Evolutionary conservation across 1,140 invertebrate genomes (phyloP).

Genomic region (Danaus melanippus): DNA sequence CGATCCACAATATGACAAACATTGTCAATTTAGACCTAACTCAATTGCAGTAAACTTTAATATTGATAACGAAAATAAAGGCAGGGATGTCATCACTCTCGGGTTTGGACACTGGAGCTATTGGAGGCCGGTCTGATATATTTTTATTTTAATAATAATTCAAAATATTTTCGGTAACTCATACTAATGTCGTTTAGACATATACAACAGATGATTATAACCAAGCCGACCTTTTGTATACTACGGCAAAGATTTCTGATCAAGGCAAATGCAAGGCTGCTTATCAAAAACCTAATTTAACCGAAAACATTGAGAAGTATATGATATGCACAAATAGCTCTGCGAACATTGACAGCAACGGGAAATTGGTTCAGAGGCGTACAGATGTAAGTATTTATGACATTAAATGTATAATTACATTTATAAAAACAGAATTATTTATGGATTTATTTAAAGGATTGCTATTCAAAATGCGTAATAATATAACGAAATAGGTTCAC

Average conservation of each 20-base stretch:
- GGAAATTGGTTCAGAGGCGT: constrained; percentile 3
- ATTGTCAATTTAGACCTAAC: constrained; percentile 27
- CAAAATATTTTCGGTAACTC: neutral
- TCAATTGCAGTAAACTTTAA: constrained; percentile 34
- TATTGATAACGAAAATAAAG: constrained; percentile 25
- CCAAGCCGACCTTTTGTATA: constrained; percentile 20
- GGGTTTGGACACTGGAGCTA: constrained; percentile 34
- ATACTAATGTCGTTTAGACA: constrained; percentile 17
- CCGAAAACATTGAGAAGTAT: constrained; percentile 28
- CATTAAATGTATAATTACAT: too few species aligned
- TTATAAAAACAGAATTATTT: too few species aligned
- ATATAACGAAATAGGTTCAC: too few species aligned
- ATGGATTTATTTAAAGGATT: too few species aligned
- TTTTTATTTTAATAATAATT: constrained; percentile 1
- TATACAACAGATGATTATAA: constrained; percentile 23
- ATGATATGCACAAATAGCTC: constrained; percentile 34
- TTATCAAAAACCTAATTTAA: constrained; percentile 16
- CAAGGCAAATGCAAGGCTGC: constrained; percentile 28
- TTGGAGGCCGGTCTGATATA: constrained; percentile 23
- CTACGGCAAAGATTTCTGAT: constrained; percentile 17
- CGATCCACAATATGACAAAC: constrained; percentile 6
- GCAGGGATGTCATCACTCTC: constrained; percentile 26
- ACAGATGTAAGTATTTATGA: neutral
- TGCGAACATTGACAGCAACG: constrained; percentile 22
- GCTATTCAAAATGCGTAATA: too few species aligned